Percentiles rank a stretch among this genome's conserved stretches.
phyloP scores from a whole-genome alignment of 2,113 vertebrate genomes.

The Stercorarius parasiticus region DNA sequence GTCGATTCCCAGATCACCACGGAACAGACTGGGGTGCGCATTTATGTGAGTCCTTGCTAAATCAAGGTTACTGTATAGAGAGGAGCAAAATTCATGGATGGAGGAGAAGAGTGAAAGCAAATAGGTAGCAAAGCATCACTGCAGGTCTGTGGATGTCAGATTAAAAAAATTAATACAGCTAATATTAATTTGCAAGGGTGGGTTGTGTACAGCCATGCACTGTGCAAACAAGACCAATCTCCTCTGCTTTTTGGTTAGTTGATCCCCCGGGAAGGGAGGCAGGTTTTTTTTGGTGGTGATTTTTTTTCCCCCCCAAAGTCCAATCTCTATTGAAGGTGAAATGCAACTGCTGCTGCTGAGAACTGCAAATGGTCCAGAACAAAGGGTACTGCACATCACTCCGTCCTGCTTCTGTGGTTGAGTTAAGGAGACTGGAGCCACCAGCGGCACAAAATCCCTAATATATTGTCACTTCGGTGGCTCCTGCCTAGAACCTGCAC shows the following conservation, averaged over 20 bases:
- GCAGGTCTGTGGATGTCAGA: neutral
- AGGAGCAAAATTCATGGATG: neutral
- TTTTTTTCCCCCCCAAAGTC: neutral
- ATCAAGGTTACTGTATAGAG: no score
- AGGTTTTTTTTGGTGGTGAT: no score
- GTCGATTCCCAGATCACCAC: neutral
- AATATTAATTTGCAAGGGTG: neutral
- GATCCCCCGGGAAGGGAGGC: neutral
- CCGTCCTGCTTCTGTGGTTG: neutral
- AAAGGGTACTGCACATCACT: neutral
- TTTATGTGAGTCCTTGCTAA: neutral
- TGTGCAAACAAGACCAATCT: neutral
- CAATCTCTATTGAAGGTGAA: neutral
- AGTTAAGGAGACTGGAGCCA: neutral
- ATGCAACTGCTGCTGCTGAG: neutral
- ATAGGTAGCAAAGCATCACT: neutral
- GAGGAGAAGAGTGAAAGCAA: neutral
- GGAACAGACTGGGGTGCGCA: neutral
- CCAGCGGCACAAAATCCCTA: neutral
- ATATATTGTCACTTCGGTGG: neutral
- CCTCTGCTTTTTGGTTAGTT: neutral
- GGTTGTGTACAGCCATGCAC: neutral
- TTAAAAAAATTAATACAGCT: neutral
- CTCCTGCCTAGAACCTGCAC: neutral
- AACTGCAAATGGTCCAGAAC: neutral